A percentile compares a stretch with the other conserved stretches of the same genome.
Conservation (phyloP, 2,113 vertebrate genomes). For the Scalopus aquaticus region DNA sequence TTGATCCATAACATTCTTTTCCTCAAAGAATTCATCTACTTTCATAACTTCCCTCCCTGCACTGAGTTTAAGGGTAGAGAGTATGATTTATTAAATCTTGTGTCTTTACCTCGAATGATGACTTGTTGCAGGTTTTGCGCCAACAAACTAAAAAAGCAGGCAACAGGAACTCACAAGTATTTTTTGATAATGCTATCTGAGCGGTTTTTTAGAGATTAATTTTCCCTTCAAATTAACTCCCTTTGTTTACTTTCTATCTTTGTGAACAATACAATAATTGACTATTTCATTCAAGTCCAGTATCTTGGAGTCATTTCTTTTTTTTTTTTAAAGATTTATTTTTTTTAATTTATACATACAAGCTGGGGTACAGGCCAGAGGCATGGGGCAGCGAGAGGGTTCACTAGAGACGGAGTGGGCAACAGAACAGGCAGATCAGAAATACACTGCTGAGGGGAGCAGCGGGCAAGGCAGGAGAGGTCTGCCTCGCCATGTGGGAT, state of each 20-base stretch:
- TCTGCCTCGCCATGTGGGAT: too few species aligned
- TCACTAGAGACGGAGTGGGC: too few species aligned
- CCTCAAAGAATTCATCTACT: not conserved
- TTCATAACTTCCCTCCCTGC: not conserved
- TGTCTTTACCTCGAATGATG: not conserved
- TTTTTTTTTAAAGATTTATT: too few species aligned
- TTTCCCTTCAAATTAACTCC: not conserved
- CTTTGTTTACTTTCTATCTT: not conserved
- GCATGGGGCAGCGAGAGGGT: too few species aligned
- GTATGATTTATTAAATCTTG: not conserved
- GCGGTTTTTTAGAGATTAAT: not conserved
- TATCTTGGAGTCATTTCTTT: not conserved
- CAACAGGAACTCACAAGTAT: not conserved
- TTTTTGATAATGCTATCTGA: not conserved
- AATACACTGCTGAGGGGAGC: too few species aligned
- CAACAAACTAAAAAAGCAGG: not conserved
- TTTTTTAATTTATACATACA: too few species aligned
- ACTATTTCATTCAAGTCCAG: not conserved
- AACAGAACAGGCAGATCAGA: too few species aligned
- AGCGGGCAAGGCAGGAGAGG: too few species aligned
- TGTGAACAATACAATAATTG: not conserved
- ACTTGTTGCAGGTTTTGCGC: not conserved
- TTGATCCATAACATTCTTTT: not conserved
- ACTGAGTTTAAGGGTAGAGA: not conserved
- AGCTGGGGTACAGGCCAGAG: too few species aligned